Percentiles rank a stretch among this genome's conserved stretches.
phyloP scores from a whole-genome alignment of 1,140 invertebrate species.

The Drosophila eugracilis region DNA sequence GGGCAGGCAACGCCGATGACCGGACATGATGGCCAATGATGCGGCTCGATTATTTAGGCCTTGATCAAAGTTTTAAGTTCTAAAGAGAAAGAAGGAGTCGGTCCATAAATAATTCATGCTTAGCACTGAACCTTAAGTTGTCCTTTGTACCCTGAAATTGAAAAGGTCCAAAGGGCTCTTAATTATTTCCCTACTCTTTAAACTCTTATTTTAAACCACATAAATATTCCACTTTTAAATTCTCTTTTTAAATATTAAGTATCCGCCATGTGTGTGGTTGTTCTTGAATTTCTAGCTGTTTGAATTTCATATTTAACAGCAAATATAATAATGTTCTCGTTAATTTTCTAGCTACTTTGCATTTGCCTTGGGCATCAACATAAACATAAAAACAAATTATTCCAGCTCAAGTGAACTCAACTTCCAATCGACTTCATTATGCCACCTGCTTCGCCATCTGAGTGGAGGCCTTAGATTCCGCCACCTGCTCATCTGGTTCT shows the following conservation, averaged over 20 bases:
- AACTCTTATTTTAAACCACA: no score
- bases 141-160: slow-evolving; percentile 7
- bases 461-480: slow-evolving; percentile 7
- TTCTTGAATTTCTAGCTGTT: slow-evolving; percentile 1
- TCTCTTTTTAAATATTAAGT: slow-evolving; percentile 1
- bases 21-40: slow-evolving; percentile 36
- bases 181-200: slow-evolving; percentile 1
- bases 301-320: slow-evolving; percentile 25
- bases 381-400: slow-evolving; percentile 48
- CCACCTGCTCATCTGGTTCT: slow-evolving; percentile 33
- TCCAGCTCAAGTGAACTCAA: slow-evolving; percentile 47
- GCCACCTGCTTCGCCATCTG: slow-evolving; percentile 33
- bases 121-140: background rate
- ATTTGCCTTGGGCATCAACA: slow-evolving; percentile 12
- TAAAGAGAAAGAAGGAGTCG: background rate
- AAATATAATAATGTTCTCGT: slow-evolving; percentile 27
- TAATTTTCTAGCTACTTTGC: slow-evolving; percentile 35
- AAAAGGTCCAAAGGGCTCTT: slow-evolving; percentile 5
- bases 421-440: slow-evolving; percentile 55
- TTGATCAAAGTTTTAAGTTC: slow-evolving; percentile 36
- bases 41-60: slow-evolving; percentile 39
- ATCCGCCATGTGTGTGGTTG: slow-evolving; percentile 24
- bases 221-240: background rate
- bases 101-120: slow-evolving; percentile 22
- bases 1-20: background rate